Evolutionary conservation across 2,888 invertebrate species (phyloP), one percentile per base, ranked within the genome.

Genomic region (Leucozona laternaria): DNA sequence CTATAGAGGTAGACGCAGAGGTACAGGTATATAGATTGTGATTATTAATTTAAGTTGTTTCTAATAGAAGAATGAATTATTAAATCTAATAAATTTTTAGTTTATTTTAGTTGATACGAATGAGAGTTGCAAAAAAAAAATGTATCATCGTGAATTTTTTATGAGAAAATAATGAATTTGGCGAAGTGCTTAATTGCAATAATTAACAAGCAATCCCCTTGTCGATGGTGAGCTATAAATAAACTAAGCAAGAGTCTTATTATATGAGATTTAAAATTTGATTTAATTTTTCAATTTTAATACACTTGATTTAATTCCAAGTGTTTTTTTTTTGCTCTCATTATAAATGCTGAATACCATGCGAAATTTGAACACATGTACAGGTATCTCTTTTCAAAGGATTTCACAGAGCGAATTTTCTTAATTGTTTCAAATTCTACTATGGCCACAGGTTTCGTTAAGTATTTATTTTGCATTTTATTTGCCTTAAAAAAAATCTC

Each of bases 51-150:
- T 8, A 60, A 2, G 4, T 43, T 25, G 25, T 40, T 62, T n/a
- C 7, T 43, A n/a, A 43, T 43, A 28, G 28, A 25, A n/a, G 3
- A 17, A 28, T 60, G 11, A 62, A 43, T 28, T 25, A 43, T 62
- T 43, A n/a, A 62, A 62, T 45, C 62, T 28, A 43, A 62, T 62
- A 62, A 62, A 62, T 15, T n/a, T 28, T 10, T 34, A 17, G 43
- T 62, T 62, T 62, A 62, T 62, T 62, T 62, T 4, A 6, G 31
- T 17, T 31, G 50, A 53, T 25, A 4, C 15, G 4, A 55, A 55
- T 31, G 28, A 28, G 31, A n/a, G 7, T n/a, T 53, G 25, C 7
- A 13, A 53, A 25, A 15, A 15, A 2, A 7, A 22, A 25, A 53
- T n/a, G 20, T 4, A 22, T n/a, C 2, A 57, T 11, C 0, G 0